Conservation (phyloP, 2,113 vertebrate genomes). For the Microcebus griseorufus region DNA sequence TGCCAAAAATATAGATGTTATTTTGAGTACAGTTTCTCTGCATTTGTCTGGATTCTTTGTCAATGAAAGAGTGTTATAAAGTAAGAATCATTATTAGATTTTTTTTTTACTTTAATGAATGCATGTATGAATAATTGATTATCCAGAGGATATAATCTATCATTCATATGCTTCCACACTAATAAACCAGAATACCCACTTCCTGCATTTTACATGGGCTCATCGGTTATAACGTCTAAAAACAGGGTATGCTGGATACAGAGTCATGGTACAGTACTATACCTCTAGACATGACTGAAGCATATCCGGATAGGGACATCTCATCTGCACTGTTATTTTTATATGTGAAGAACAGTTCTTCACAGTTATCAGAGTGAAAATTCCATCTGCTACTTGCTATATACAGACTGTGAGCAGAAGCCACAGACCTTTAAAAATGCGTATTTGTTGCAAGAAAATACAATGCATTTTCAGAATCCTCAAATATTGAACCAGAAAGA, state of each 20-base stretch:
- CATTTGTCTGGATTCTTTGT: constrained; percentile 25
- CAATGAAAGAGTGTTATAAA: not conserved
- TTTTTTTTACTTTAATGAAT: constrained; percentile 30
- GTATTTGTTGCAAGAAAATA: constrained; percentile 67
- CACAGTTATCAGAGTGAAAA: constrained; percentile 61
- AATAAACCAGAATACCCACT: constrained; percentile 1
- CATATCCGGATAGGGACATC: not conserved
- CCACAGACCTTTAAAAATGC: constrained; percentile 56
- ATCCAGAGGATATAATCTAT: not conserved
- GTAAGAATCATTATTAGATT: not conserved
- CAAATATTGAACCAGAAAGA: constrained; percentile 50
- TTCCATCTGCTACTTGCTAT: constrained; percentile 24
- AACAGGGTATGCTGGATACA: not conserved
- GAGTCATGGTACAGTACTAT: not conserved
- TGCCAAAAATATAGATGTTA: not conserved
- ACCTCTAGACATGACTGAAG: not conserved
- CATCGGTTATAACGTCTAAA: not conserved
- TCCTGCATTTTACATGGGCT: not conserved
- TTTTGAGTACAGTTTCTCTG: not conserved
- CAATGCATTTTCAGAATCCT: constrained; percentile 62
- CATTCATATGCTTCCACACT: not conserved
- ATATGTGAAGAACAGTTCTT: constrained; percentile 26
- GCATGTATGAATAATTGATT: constrained; percentile 37
- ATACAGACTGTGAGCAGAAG: constrained; percentile 7
- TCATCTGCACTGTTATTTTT: constrained; percentile 42